These are phyloP conservation scores for Heptranchias perlo DNA, from an alignment of 2,113 vertebrate species.

Conservation along the genomic window DNA sequence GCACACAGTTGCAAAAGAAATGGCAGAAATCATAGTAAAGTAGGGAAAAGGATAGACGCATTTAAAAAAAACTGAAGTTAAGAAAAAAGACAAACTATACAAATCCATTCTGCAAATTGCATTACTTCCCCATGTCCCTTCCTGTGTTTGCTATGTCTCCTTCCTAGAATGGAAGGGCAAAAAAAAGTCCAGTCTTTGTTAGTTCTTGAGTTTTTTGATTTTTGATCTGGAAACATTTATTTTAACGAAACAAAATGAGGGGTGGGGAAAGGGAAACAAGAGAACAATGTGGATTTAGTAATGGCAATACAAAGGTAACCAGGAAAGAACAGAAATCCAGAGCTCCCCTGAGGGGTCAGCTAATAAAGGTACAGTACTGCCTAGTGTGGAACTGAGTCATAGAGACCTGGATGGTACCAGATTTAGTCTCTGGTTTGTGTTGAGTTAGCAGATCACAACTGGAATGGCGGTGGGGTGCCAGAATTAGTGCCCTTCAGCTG, in stretches of 20 bases:
- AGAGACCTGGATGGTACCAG: not conserved
- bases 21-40: not conserved
- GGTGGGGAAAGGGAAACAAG: not conserved
- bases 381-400: not conserved
- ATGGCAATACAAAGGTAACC: not conserved
- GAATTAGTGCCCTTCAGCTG: not conserved
- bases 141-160: not conserved
- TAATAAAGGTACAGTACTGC: not conserved
- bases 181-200: not conserved
- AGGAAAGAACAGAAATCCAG: not conserved
- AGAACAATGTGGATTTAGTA: not conserved
- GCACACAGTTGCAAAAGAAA: not conserved
- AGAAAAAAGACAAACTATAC: too few relatives aligned
- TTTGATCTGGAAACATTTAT: not conserved
- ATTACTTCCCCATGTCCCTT: not conserved
- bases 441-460: not conserved
- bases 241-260: not conserved
- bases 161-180: not conserved
- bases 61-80: not conserved
- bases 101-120: not conserved
- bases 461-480: not conserved
- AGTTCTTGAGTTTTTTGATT: not conserved
- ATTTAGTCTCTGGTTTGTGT: not conserved
- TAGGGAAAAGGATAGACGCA: not conserved
- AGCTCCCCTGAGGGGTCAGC: not conserved